Evolutionary conservation across 2,888 invertebrate species (phyloP), one percentile per base, ranked within the genome.

Genomic region (Cosmia trapezina): DNA sequence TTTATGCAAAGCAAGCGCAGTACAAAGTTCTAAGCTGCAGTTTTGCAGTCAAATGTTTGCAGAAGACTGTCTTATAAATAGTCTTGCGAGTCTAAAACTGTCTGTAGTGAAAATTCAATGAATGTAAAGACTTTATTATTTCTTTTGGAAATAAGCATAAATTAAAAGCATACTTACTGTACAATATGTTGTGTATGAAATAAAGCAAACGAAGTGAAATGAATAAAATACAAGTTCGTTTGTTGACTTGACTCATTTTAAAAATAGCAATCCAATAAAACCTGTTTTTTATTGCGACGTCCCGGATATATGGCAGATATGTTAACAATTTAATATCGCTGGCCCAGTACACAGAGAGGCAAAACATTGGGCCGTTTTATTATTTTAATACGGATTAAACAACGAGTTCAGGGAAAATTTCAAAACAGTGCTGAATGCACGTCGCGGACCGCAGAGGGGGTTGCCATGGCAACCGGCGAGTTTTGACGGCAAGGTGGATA

Each of bases 341-440:
- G 76, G 61, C 84, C 84, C 85, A 88, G 78, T 89, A 85, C 81
- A 83, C 81, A 81, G 86, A 81, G 84, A 80, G 73, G 83, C 88
- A 83, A 83, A 87, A 89, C 88, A 92, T 92, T 89, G 91, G 88
- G 89, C 88, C 88, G 91, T 94, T 94, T 94, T 93, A 93, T 93
- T 93, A 92, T 92, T 93, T 93, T 93, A 93, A 93, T 92, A 91
- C 89, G 91, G 93, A 93, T 94, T 94, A 93, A 92, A 92, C 92
- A 92, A 89, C 89, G 89, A 84, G 89, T 89, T 91, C 90, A 86
- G 89, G 83, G 89, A 93, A 93, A 93, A 93, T 94, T 94, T 90
- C 90, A 90, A 93, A 95, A 94, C 93, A 92, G 90, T 90, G 89
- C 92, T 89, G 91, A 91, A 90, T 90, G 92, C 89, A 91, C 87